Conservation (phyloP, 2,888 invertebrate species). For the Lithophane semibrunnea region DNA sequence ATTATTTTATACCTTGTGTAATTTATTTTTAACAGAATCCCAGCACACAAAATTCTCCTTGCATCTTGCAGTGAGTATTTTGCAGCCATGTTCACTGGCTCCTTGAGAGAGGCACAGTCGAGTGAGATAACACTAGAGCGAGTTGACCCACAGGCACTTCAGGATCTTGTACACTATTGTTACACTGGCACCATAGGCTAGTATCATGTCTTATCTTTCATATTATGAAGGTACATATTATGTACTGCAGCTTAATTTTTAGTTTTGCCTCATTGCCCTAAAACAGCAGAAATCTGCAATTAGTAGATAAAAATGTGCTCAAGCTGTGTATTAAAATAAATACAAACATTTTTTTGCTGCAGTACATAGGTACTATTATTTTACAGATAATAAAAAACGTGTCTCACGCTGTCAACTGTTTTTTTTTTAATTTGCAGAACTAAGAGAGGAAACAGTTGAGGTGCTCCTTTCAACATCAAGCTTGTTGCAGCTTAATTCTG, state of each 20-base stretch:
- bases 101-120: constrained; percentile 95
- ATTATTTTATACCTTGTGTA: constrained; percentile 13
- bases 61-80: constrained; percentile 98
- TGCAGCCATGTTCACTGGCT: constrained; percentile 98
- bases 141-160: constrained; percentile 96
- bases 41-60: constrained; percentile 96
- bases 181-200: constrained; percentile 94
- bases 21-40: constrained; percentile 88
- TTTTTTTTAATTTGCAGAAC: constrained; percentile 89
- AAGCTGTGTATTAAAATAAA: neutral
- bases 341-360: constrained; percentile 16
- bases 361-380: constrained; percentile 41
- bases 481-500: constrained; percentile 95
- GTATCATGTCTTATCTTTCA: constrained; percentile 31
- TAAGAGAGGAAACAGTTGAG: constrained; percentile 97
- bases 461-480: constrained; percentile 96
- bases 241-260: constrained; percentile 25
- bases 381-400: constrained; percentile 25
- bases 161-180: constrained; percentile 96
- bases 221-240: constrained; percentile 16
- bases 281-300: neutral
- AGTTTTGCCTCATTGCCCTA: neutral
- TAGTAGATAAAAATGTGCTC: neutral
- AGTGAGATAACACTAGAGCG: constrained; percentile 95
- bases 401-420: constrained; percentile 21